These are phyloP conservation scores for Protaetia brevitarsis DNA, from an alignment of 1,140 invertebrate genomes.

Conservation along the genomic window DNA sequence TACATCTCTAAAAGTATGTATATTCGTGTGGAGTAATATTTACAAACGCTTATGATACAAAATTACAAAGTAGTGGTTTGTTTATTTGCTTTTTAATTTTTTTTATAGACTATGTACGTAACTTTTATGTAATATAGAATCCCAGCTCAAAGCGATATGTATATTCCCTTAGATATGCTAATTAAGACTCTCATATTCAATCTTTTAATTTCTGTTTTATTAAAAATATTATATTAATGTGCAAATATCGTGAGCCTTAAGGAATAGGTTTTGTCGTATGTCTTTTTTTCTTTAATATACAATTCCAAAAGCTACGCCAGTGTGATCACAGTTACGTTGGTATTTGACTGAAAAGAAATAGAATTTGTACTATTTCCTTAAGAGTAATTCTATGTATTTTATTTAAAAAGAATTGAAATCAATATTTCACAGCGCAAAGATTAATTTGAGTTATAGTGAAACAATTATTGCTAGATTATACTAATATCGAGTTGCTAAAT, in stretches of 20 bases:
- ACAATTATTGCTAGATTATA: no score
- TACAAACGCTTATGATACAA: slow-evolving; percentile 36
- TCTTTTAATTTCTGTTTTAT: neutral
- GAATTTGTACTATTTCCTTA: neutral
- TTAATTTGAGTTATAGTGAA: no score
- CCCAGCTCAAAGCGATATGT: slow-evolving; percentile 45
- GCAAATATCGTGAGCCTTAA: slow-evolving; percentile 18
- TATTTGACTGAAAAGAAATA: slow-evolving; percentile 27
- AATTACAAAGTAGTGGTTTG: slow-evolving; percentile 34
- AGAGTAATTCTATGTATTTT: no score
- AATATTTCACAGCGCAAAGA: no score
- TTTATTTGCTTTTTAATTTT: slow-evolving; percentile 32
- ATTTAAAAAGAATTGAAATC: no score
- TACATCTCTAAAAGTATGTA: slow-evolving; percentile 29
- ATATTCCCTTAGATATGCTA: slow-evolving; percentile 41
- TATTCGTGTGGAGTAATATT: slow-evolving; percentile 23
- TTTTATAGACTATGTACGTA: slow-evolving; percentile 10
- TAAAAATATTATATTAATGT: slow-evolving; percentile 22
- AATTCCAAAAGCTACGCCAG: slow-evolving; percentile 19
- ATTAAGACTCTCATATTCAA: slow-evolving; percentile 9
- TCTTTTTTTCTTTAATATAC: neutral
- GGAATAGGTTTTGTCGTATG: neutral
- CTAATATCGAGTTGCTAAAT: no score
- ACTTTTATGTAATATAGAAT: slow-evolving; percentile 34
- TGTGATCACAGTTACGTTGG: slow-evolving; percentile 35